phyloP scores from a whole-genome alignment of 1,140 invertebrate species.

The Gryon sp. region DNA sequence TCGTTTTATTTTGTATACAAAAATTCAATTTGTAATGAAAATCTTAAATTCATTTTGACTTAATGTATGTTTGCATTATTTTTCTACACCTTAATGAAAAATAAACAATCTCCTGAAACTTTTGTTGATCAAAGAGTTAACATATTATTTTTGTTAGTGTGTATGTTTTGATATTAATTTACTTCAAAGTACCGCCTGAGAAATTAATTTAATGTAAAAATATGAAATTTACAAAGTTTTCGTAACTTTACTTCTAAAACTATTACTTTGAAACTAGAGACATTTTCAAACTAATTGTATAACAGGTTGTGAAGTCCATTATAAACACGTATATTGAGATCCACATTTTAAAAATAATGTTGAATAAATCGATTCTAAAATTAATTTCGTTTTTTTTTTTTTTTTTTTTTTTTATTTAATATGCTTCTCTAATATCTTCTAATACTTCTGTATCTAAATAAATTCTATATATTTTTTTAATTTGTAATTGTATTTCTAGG shows the following conservation, averaged over 20 bases:
- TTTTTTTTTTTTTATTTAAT: too few species aligned
- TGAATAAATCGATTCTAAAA: slow-evolving; percentile 1
- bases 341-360: neutral
- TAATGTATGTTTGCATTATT: too few species aligned
- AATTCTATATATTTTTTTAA: too few species aligned
- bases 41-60: too few species aligned
- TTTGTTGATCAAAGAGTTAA: neutral
- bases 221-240: slow-evolving; percentile 8
- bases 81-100: too few species aligned
- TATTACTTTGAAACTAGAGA: slow-evolving; percentile 24
- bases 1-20: too few species aligned
- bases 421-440: too few species aligned
- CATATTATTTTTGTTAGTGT: too few species aligned
- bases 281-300: slow-evolving; percentile 7
- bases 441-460: too few species aligned
- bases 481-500: too few species aligned
- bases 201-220: slow-evolving; percentile 25
- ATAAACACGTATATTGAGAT: slow-evolving; percentile 6
- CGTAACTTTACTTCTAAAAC: slow-evolving; percentile 22
- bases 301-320: slow-evolving; percentile 14
- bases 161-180: slow-evolving; percentile 18
- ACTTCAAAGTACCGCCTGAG: slow-evolving; percentile 6
- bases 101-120: slow-evolving; percentile 4
- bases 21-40: too few species aligned
- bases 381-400: too few species aligned